These are phyloP conservation scores for Philereme vetulata DNA, from an alignment of 2,888 invertebrate genomes.

Conservation along the genomic window DNA sequence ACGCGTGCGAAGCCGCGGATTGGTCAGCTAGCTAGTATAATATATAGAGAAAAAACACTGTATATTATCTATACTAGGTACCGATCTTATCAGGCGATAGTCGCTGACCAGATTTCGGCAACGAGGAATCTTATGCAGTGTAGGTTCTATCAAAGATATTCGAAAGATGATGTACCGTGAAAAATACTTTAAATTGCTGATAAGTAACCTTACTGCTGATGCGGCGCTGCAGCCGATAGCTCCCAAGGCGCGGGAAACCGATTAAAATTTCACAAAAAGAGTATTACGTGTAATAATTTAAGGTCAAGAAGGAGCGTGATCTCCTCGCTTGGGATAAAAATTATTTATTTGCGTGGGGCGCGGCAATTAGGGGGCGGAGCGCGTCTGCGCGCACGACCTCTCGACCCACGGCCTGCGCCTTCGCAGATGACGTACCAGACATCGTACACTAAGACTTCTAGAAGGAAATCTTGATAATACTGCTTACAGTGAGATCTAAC, in stretches of 20 bases:
- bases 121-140: too few relatives aligned
- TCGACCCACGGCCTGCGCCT: constrained; percentile 71
- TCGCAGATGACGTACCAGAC: constrained; percentile 34
- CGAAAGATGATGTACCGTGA: too few relatives aligned
- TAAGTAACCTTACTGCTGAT: constrained; percentile 2
- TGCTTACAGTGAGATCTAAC: too few relatives aligned
- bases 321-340: constrained; percentile 74
- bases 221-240: constrained; percentile 6
- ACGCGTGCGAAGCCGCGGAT: too few relatives aligned
- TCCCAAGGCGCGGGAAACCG: constrained; percentile 54
- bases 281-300: constrained; percentile 72
- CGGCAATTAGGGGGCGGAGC: constrained; percentile 82
- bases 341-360: constrained; percentile 83
- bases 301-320: constrained; percentile 78
- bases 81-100: too few relatives aligned
- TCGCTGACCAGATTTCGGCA: too few relatives aligned
- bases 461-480: too few relatives aligned
- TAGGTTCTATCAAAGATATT: too few relatives aligned
- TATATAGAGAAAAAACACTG: too few relatives aligned
- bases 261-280: constrained; percentile 71
- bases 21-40: too few relatives aligned
- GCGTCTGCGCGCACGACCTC: constrained; percentile 77
- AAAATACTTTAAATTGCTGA: too few relatives aligned
- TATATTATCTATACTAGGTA: background rate
- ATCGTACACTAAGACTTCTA: constrained; percentile 2